These are phyloP conservation scores for Crotalus tigris DNA, from an alignment of 2,113 vertebrate species.

Conservation along the genomic window DNA sequence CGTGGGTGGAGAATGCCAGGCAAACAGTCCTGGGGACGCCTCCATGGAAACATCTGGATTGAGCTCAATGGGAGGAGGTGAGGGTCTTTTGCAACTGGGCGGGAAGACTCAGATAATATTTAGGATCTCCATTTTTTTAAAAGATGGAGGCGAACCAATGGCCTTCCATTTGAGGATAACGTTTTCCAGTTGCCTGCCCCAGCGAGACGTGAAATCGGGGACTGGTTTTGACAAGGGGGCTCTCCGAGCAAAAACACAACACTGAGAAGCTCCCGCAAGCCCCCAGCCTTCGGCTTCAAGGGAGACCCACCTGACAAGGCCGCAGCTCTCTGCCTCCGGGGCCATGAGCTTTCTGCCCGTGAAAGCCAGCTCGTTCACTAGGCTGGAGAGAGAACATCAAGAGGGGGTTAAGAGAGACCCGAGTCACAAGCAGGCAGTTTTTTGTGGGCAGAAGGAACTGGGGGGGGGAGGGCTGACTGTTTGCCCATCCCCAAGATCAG, in stretches of 20 bases:
- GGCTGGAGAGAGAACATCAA: conserved; percentile 53
- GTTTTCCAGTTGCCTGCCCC: background rate
- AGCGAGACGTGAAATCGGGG: background rate
- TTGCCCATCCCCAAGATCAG: background rate
- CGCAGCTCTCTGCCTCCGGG: conserved; percentile 81
- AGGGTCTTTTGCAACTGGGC: background rate
- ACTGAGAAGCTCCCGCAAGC: background rate
- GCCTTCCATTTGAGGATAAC: background rate
- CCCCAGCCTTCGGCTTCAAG: background rate
- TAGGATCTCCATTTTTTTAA: background rate
- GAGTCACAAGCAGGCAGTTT: rapidly evolving
- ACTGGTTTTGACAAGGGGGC: background rate
- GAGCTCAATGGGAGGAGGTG: background rate
- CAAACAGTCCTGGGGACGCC: background rate
- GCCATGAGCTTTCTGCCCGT: conserved; percentile 84
- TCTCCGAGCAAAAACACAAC: background rate
- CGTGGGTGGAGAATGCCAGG: background rate
- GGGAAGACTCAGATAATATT: background rate
- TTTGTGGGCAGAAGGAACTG: too few relatives aligned
- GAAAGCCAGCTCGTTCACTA: conserved; percentile 85
- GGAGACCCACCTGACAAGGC: conserved; percentile 80
- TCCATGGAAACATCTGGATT: background rate
- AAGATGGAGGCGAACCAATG: background rate
- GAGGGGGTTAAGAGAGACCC: background rate
- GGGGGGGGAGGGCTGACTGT: too few relatives aligned